These are phyloP conservation scores for Riparia riparia DNA, from an alignment of 2,113 vertebrate genomes.

Conservation along the genomic window DNA sequence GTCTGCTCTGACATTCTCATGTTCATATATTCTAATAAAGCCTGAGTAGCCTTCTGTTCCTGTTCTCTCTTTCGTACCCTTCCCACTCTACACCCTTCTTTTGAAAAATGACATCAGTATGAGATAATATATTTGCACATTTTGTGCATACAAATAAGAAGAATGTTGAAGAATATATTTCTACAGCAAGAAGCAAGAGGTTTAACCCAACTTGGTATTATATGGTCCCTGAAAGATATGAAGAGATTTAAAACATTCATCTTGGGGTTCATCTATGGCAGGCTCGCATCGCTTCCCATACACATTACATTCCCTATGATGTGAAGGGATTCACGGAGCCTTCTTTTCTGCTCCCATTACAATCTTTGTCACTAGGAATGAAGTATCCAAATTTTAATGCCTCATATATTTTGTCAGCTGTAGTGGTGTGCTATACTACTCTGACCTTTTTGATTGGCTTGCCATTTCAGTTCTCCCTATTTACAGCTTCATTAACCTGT, in stretches of 20 bases:
- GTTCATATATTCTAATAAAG: not conserved
- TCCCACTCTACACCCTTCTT: not conserved
- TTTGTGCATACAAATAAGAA: not conserved
- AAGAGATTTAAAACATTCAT: not conserved
- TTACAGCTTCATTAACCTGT: constrained; percentile 73
- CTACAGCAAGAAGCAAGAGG: not conserved
- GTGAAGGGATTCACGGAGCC: not conserved
- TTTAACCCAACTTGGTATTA: not conserved
- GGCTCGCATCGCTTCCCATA: not conserved
- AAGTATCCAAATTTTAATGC: constrained; percentile 63
- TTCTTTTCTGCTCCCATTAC: constrained; percentile 50
- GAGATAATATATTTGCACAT: not conserved
- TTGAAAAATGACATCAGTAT: not conserved
- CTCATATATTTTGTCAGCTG: constrained; percentile 68
- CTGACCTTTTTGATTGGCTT: constrained; percentile 74
- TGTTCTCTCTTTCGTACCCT: not conserved
- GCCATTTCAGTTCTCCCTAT: constrained; percentile 66
- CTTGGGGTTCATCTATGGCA: not conserved
- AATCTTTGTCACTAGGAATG: constrained; percentile 62
- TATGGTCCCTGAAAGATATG: not conserved
- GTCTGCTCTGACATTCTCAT: not conserved
- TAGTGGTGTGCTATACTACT: constrained; percentile 23
- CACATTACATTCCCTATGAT: not conserved
- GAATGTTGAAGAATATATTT: not conserved
- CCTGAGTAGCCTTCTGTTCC: not conserved